These are phyloP conservation scores for Marasmarcha lunaedactyla DNA, from an alignment of 2,888 invertebrate genomes.

Conservation along the genomic window DNA sequence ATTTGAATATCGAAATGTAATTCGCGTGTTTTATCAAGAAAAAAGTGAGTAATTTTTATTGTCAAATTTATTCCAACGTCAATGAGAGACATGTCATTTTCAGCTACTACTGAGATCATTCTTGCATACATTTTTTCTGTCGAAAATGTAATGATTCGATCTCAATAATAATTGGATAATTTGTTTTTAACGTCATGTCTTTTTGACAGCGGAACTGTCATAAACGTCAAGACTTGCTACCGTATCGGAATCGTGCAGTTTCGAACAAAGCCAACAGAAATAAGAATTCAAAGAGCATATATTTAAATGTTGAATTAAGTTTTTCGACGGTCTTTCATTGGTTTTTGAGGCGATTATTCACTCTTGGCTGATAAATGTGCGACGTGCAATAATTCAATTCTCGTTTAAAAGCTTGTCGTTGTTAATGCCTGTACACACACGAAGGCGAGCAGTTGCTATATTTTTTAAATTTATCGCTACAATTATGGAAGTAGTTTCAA, in stretches of 20 bases:
- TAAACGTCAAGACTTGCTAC: constrained; percentile 18
- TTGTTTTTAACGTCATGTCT: background rate
- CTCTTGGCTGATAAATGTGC: constrained; percentile 55
- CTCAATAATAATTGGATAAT: constrained; percentile 5
- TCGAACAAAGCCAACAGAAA: constrained; percentile 8
- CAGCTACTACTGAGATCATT: too few species aligned
- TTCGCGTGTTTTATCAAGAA: too few species aligned
- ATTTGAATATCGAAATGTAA: too few species aligned
- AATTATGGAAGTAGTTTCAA: constrained; percentile 34
- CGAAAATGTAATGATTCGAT: constrained; percentile 5
- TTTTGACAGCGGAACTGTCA: constrained; percentile 5
- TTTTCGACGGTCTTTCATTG: constrained; percentile 57
- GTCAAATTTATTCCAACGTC: too few species aligned
- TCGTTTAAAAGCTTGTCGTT: constrained; percentile 50
- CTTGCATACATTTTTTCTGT: too few species aligned
- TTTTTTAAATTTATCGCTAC: constrained; percentile 37
- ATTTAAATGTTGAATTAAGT: constrained; percentile 64
- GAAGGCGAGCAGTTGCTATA: constrained; percentile 22
- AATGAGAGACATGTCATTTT: too few species aligned
- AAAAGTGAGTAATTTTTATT: too few species aligned
- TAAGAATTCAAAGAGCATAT: constrained; percentile 42
- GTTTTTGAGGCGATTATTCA: constrained; percentile 55
- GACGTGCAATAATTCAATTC: constrained; percentile 61
- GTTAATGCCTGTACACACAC: constrained; percentile 35
- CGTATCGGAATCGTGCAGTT: constrained; percentile 9